These are phyloP conservation scores for Pammene aurita DNA, from an alignment of 2,888 invertebrate genomes.

Conservation along the genomic window DNA sequence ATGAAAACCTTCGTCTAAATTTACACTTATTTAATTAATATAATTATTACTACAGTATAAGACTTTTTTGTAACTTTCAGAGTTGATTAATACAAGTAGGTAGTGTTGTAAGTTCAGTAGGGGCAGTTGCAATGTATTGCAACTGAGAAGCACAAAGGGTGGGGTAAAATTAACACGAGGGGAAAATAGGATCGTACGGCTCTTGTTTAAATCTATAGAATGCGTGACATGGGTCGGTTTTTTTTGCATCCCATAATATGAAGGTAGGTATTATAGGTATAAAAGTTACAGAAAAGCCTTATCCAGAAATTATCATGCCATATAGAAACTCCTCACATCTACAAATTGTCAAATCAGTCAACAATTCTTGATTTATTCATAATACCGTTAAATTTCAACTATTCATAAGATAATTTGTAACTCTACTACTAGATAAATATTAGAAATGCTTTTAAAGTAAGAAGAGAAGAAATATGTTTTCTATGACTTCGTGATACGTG, in stretches of 20 bases:
- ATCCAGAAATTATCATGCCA: constrained; percentile 9
- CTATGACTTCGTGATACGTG: not conserved
- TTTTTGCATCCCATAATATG: no score
- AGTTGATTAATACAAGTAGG: not conserved
- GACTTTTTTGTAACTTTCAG: constrained; percentile 20
- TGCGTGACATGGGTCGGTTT: no score
- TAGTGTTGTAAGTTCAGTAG: no score
- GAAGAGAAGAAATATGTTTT: constrained; percentile 2
- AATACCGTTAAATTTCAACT: constrained; percentile 34
- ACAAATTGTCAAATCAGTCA: constrained; percentile 43
- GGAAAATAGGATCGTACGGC: no score
- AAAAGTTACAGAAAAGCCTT: constrained; percentile 1
- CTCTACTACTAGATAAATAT: constrained; percentile 31
- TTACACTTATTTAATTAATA: constrained; percentile 15
- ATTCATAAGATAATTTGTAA: constrained; percentile 41
- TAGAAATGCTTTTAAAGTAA: constrained; percentile 28
- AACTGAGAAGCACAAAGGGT: no score
- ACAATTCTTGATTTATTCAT: constrained; percentile 38
- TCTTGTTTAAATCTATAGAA: no score
- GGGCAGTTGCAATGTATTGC: no score
- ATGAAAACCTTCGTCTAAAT: constrained; percentile 28
- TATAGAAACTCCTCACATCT: constrained; percentile 38
- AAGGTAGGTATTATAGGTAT: not conserved
- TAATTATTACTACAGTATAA: constrained; percentile 11
- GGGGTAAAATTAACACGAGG: no score